phyloP scores from a whole-genome alignment of 2,888 invertebrate species.

The Dicyrtoma fusca region DNA sequence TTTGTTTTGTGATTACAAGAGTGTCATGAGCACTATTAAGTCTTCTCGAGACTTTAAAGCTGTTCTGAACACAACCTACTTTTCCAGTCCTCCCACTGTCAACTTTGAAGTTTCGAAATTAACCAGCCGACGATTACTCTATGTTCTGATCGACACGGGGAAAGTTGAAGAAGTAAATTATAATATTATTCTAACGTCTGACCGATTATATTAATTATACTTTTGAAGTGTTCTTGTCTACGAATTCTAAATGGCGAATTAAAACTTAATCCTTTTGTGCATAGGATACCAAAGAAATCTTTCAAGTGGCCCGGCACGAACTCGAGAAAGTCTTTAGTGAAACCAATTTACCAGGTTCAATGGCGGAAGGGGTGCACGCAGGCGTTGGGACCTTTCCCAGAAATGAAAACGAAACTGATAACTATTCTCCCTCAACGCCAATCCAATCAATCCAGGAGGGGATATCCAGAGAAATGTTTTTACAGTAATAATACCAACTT shows the following conservation, averaged over 20 bases:
- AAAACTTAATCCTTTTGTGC: no score
- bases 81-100: background rate
- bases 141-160: conserved; percentile 23
- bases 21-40: conserved; percentile 23
- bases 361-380: background rate
- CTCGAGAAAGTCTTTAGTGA: background rate
- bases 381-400: background rate
- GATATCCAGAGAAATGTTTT: no score
- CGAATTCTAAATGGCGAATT: no score
- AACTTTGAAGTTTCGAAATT: background rate
- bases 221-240: no score
- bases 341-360: no score
- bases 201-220: no score
- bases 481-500: no score
- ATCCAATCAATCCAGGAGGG: no score
- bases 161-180: background rate
- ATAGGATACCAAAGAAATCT: background rate
- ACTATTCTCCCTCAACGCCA: no score
- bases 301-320: background rate
- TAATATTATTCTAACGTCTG: no score
- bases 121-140: background rate
- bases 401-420: background rate
- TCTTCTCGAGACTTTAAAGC: conserved; percentile 12
- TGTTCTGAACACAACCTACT: background rate
- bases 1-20: conserved; percentile 26